These are phyloP conservation scores for Dryadula phaetusa DNA, from an alignment of 2,888 invertebrate species.

Conservation along the genomic window DNA sequence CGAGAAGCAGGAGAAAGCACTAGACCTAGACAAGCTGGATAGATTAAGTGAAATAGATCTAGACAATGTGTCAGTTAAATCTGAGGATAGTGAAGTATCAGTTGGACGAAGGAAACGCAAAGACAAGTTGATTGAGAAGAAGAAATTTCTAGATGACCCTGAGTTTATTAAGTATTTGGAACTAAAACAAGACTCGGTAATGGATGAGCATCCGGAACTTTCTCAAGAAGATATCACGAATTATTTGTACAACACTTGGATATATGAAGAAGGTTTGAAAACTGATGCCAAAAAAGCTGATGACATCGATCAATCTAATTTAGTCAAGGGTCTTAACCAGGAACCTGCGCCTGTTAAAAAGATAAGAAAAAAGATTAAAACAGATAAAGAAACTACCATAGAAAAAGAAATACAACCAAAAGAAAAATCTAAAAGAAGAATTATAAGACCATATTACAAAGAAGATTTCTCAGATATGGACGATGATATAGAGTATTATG, in stretches of 20 bases:
- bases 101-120: conserved; percentile 51
- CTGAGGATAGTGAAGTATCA: conserved; percentile 57
- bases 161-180: conserved; percentile 81
- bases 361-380: conserved; percentile 59
- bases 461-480: conserved; percentile 71
- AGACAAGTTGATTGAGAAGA: conserved; percentile 49
- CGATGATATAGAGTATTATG: conserved; percentile 61
- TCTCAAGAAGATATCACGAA: conserved; percentile 72
- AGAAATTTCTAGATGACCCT: conserved; percentile 58
- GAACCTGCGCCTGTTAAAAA: conserved; percentile 56
- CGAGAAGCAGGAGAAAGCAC: conserved; percentile 30
- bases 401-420: conserved; percentile 51
- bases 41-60: conserved; percentile 42
- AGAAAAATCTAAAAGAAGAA: conserved; percentile 73
- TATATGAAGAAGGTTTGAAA: conserved; percentile 62
- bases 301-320: conserved; percentile 61
- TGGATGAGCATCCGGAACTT: conserved; percentile 81
- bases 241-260: conserved; percentile 81
- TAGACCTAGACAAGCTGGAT: conserved; percentile 3
- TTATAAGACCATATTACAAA: conserved; percentile 67
- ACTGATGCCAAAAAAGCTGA: conserved; percentile 56
- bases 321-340: conserved; percentile 67
- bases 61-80: conserved; percentile 51
- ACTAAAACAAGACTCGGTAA: conserved; percentile 73
- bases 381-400: conserved; percentile 46